Percentiles rank a stretch among this genome's conserved stretches.
Evolutionary conservation across 1,140 invertebrate genomes (phyloP).

Genomic region (Caenorhabditis tropicalis): DNA sequence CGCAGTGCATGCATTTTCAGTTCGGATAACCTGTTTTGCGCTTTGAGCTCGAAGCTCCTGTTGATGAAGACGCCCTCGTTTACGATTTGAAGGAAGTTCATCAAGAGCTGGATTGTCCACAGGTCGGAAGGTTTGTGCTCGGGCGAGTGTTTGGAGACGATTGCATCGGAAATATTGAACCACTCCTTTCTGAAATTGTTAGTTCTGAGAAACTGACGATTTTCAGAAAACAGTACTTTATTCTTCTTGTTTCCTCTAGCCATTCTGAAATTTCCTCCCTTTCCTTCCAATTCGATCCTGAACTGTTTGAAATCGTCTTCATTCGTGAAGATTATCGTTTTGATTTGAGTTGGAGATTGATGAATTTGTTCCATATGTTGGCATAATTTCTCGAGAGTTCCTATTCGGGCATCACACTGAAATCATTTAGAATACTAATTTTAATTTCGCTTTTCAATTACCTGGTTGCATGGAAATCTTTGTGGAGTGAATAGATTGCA

Average conservation of each 20-base stretch:
- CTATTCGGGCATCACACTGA: constrained; percentile 49
- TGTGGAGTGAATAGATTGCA: constrained; percentile 51
- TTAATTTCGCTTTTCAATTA: background rate
- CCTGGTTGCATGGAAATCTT: constrained; percentile 44
- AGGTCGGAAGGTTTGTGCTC: constrained; percentile 8
- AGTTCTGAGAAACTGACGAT: background rate
- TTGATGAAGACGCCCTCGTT: constrained; percentile 22
- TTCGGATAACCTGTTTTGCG: constrained; percentile 43
- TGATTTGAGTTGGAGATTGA: constrained; percentile 47
- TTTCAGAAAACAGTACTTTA: background rate
- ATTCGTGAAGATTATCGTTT: constrained; percentile 34
- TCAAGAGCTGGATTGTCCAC: background rate
- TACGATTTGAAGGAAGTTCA: background rate
- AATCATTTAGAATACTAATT: constrained; percentile 9
- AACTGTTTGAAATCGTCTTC: constrained; percentile 50
- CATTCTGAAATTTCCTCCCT: constrained; percentile 55
- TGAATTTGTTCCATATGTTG: constrained; percentile 52
- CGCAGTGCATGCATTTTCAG: constrained; percentile 51
- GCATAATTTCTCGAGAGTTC: constrained; percentile 49
- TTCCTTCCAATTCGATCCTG: constrained; percentile 50
- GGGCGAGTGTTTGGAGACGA: constrained; percentile 30
- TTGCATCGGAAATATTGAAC: constrained; percentile 55
- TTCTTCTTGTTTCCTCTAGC: constrained; percentile 51
- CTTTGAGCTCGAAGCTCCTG: background rate
- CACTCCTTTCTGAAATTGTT: background rate